Percentiles rank a stretch among this genome's conserved stretches.
These are phyloP conservation scores for Actenoides hombroni DNA, from an alignment of 2,113 vertebrate genomes.

Conservation along the genomic window DNA sequence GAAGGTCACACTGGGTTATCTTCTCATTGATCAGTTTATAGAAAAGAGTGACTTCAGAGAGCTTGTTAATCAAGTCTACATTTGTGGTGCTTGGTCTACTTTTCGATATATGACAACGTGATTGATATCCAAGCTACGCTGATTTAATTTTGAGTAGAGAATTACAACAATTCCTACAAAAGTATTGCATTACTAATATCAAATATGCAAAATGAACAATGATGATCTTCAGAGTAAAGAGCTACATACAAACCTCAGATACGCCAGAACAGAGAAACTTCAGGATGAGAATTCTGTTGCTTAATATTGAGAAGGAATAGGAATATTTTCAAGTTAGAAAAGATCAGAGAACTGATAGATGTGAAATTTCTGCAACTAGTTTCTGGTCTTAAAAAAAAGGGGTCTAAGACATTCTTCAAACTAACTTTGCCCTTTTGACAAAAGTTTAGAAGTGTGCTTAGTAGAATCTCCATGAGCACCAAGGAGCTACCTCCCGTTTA, in stretches of 20 bases:
- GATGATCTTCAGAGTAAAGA: background rate
- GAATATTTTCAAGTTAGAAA: background rate
- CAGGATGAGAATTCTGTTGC: background rate
- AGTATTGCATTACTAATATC: background rate
- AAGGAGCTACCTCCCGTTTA: background rate
- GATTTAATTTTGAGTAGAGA: background rate
- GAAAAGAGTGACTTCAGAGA: background rate
- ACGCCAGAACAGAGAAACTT: background rate
- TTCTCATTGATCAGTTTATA: background rate
- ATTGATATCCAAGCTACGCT: background rate
- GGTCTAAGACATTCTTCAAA: background rate
- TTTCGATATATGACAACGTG: background rate
- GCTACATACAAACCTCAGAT: background rate
- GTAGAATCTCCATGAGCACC: background rate
- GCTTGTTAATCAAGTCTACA: background rate
- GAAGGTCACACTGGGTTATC: background rate
- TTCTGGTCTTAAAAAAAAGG: background rate
- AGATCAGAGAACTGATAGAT: background rate
- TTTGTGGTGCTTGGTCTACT: background rate
- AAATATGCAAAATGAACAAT: background rate
- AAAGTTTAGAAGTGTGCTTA: background rate
- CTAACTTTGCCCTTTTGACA: background rate
- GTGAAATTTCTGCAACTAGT: background rate
- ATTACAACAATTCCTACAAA: background rate
- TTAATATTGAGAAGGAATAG: background rate